A percentile compares a stretch with the other conserved stretches of the same genome.
These are phyloP conservation scores for Pteria penguin DNA, from an alignment of 2,888 invertebrate genomes.

Conservation along the genomic window DNA sequence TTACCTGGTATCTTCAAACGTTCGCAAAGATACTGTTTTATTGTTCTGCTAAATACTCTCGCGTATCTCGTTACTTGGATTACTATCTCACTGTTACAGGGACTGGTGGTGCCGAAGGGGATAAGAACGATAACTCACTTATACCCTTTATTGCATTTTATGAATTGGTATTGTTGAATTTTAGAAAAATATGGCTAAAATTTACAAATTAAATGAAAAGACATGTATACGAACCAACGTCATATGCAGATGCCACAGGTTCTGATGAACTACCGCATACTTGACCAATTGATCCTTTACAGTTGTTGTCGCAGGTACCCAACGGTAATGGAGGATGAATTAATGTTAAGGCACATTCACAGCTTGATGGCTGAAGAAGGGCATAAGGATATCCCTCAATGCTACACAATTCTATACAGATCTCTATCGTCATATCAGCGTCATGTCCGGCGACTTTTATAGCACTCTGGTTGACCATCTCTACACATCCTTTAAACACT, in stretches of 20 bases:
- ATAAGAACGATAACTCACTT: too few relatives aligned
- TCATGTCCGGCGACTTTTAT: neutral
- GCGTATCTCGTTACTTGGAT: too few relatives aligned
- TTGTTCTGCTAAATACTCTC: too few relatives aligned
- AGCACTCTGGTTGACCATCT: neutral
- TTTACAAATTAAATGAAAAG: too few relatives aligned
- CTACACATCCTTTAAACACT: neutral
- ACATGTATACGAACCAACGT: neutral
- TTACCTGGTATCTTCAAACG: too few relatives aligned
- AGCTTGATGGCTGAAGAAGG: neutral
- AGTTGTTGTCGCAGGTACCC: neutral
- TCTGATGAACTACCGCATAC: neutral
- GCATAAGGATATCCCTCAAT: neutral
- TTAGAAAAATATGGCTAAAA: too few relatives aligned
- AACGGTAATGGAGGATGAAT: neutral
- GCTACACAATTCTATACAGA: constrained; percentile 18
- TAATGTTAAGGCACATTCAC: neutral
- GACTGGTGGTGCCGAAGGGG: too few relatives aligned
- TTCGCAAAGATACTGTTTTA: too few relatives aligned
- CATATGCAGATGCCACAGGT: neutral
- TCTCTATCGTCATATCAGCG: neutral
- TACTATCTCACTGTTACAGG: too few relatives aligned
- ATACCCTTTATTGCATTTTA: too few relatives aligned
- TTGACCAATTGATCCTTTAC: neutral
- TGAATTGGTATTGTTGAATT: too few relatives aligned